A percentile compares a stretch with the other conserved stretches of the same genome.
Evolutionary conservation across 2,113 vertebrate genomes (phyloP).

Genomic region (Sturnus vulgaris): DNA sequence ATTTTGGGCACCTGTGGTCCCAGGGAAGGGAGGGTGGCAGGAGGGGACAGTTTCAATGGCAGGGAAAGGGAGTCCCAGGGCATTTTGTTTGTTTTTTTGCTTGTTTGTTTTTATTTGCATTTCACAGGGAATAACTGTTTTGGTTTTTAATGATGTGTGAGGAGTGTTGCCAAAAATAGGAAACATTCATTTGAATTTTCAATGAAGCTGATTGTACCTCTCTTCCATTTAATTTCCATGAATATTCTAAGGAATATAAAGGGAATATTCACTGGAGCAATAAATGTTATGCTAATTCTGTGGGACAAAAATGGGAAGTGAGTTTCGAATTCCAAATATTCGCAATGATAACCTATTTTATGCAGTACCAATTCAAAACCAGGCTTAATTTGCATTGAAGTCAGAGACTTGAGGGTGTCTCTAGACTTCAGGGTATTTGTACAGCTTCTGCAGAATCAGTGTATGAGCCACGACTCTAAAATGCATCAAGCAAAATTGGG

Average conservation of each 20-base stretch:
- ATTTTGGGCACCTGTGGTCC: not conserved
- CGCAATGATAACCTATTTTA: not conserved
- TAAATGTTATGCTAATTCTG: slow-evolving; percentile 41
- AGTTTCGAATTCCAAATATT: slow-evolving; percentile 6
- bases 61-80: not conserved
- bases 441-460: not conserved
- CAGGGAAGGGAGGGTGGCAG: not conserved
- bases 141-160: not conserved
- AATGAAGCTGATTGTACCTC: slow-evolving; percentile 33
- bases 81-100: not conserved
- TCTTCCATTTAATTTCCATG: slow-evolving; percentile 26
- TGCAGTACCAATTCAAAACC: not conserved
- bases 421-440: not conserved
- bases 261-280: slow-evolving; percentile 34
- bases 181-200: slow-evolving; percentile 41
- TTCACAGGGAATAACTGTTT: slow-evolving; percentile 2
- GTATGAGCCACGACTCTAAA: not conserved
- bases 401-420: not conserved
- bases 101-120: slow-evolving; percentile 21
- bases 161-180: slow-evolving; percentile 30
- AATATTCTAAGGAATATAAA: slow-evolving; percentile 37
- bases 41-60: not conserved
- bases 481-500: not conserved
- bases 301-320: not conserved
- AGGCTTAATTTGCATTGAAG: not conserved